phyloP scores from a whole-genome alignment of 2,888 invertebrate species.

The Leucania comma region DNA sequence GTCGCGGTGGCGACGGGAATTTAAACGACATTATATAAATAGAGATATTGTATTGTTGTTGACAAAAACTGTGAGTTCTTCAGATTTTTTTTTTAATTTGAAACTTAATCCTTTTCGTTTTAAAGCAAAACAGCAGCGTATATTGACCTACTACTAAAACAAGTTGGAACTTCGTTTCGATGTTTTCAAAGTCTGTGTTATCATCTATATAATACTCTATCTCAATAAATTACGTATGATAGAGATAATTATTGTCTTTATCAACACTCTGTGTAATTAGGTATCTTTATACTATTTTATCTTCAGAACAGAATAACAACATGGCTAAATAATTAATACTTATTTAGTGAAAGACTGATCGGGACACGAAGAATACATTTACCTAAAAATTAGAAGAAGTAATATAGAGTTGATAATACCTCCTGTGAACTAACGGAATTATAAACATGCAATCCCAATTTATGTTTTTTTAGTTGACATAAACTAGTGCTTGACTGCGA shows the following conservation, averaged over 20 bases:
- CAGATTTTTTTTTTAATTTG: neutral
- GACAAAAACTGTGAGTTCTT: neutral
- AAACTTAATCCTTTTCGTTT: neutral
- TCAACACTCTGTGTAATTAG: slow-evolving; percentile 20
- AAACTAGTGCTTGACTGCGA: no score
- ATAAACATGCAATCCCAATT: no score
- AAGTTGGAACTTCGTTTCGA: slow-evolving; percentile 5
- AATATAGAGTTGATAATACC: no score
- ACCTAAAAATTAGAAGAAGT: no score
- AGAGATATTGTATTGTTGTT: slow-evolving; percentile 16
- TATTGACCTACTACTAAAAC: slow-evolving; percentile 5
- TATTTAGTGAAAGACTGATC: neutral
- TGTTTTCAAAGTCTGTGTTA: slow-evolving; percentile 2
- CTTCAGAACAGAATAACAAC: neutral
- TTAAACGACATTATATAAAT: slow-evolving; percentile 47
- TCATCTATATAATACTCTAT: slow-evolving; percentile 11
- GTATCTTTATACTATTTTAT: neutral
- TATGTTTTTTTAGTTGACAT: no score
- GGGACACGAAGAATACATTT: no score
- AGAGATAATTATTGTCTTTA: slow-evolving; percentile 18
- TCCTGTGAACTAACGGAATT: no score
- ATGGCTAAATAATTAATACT: neutral
- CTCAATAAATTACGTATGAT: slow-evolving; percentile 9
- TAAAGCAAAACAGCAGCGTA: neutral
- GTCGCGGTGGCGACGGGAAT: slow-evolving; percentile 39